Base-by-base conservation (phyloP, 2,113 vertebrate genomes). In the Dicentrarchus labrax region DNA sequence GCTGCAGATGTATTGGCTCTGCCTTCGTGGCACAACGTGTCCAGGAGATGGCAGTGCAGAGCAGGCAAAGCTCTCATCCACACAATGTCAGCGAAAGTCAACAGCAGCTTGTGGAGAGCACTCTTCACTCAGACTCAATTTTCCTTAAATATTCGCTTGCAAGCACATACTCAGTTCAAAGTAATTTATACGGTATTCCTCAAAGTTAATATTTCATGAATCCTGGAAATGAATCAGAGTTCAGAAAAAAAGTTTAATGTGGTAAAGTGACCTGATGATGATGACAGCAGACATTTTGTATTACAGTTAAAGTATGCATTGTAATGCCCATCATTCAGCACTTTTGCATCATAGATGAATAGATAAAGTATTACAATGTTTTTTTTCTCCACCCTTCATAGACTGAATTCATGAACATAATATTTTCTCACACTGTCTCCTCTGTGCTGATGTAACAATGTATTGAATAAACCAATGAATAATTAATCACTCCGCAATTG, bases 381-480 rank as follows among this genome's bases (percentile, higher is more conserved):
- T 51, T 6, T 39, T 21, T 39, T 68, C 50, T 59, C 19, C 48
- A n/a, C 11, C 48, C 9, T 70, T 8, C n/a, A n/a, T 71, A 72
- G 45, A 51, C 30, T 38, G 8, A 80, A 81, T 78, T 62, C 48
- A 22, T 43, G 51, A 76, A 36, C 43, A 48, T 38, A n/a, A 78
- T 86, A 76, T 79, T 86, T 74, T 78, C 68, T 71, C 74, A 72
- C 74, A 56, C 53, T 17, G 36, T 51, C 56, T 76, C 66, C 43
- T 73, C 59, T n/a, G 75, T 0, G 4, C 54, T 64, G 78, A 80
- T 78, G 87, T 51, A 86, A 89, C 85, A 81, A 71, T 82, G 65
- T 51, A 80, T 80, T 79, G 57, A 86, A 80, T 48, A 82, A 82
- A 50, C 22, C 75, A 4, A 76, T 92, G 78, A 92, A 93, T 90